Evolutionary conservation across 2,888 invertebrate species (phyloP).

Genomic region (Lathronympha strigana): DNA sequence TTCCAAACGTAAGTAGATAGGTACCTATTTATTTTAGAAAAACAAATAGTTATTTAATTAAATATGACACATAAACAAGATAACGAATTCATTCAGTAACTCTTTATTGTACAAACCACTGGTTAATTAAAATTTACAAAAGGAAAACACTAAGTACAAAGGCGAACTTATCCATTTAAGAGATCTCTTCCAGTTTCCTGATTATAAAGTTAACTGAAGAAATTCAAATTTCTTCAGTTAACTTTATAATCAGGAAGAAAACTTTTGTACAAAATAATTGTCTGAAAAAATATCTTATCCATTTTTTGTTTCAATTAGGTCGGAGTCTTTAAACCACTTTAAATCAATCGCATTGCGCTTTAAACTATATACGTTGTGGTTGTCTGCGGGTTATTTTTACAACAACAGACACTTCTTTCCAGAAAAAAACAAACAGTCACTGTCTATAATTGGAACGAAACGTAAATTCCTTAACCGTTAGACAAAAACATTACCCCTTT

Average conservation of each 20-base stretch:
- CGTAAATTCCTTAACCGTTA: conserved; percentile 48
- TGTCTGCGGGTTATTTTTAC: conserved; percentile 20
- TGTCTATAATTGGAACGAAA: conserved; percentile 56
- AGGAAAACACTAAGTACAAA: too few species aligned
- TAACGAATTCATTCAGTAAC: too few species aligned
- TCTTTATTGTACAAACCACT: too few species aligned
- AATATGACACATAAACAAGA: too few species aligned
- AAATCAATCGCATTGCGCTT: not conserved
- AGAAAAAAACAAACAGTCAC: conserved; percentile 44
- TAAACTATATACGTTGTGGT: conserved; percentile 2
- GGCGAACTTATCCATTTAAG: too few species aligned
- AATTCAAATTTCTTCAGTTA: too few species aligned
- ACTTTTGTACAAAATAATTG: not conserved
- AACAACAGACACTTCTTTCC: conserved; percentile 23
- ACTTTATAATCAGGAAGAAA: not conserved
- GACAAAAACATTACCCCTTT: conserved; percentile 71
- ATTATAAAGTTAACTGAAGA: too few species aligned
- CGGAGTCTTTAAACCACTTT: conserved; percentile 1
- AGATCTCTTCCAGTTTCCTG: too few species aligned
- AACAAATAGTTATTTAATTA: not conserved
- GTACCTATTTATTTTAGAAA: too few species aligned
- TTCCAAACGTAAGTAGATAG: not conserved
- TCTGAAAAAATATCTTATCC: not conserved
- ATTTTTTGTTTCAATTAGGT: not conserved
- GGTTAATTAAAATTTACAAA: too few species aligned